Evolutionary conservation across 1,140 invertebrate genomes (phyloP).

Genomic region (Drosophila subobscura): DNA sequence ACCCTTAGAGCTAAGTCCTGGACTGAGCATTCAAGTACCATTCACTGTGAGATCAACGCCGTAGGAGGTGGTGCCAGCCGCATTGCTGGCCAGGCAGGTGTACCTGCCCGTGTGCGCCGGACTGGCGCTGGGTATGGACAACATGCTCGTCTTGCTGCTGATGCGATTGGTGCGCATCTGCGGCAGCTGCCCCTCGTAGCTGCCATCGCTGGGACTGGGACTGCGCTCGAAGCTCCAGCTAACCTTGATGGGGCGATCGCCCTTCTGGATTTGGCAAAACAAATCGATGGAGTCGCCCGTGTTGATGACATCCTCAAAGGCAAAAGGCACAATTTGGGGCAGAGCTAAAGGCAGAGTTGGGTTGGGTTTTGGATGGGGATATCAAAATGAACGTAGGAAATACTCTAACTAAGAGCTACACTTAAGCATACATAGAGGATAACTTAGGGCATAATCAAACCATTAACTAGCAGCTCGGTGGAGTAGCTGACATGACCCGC

Average conservation of each 20-base stretch:
- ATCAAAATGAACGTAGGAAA: conserved; percentile 21
- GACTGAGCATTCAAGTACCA: conserved; percentile 71
- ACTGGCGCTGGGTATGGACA: conserved; percentile 85
- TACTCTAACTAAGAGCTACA: not conserved
- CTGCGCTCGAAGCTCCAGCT: conserved; percentile 86
- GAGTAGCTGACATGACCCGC: conserved; percentile 89
- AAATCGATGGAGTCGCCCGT: conserved; percentile 86
- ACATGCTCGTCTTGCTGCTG: conserved; percentile 88
- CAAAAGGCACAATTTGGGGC: conserved; percentile 89
- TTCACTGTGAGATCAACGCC: conserved; percentile 85
- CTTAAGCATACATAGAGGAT: conserved; percentile 4
- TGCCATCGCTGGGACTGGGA: conserved; percentile 72
- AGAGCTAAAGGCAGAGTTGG: conserved; percentile 84
- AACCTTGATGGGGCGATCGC: conserved; percentile 91
- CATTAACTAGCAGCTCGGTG: conserved; percentile 84
- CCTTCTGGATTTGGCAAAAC: conserved; percentile 90
- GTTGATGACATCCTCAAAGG: conserved; percentile 88
- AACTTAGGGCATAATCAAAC: conserved; percentile 16
- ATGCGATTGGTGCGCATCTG: conserved; percentile 85
- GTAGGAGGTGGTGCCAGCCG: conserved; percentile 88
- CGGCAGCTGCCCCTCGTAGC: conserved; percentile 54
- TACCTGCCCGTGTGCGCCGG: conserved; percentile 87
- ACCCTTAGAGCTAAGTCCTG: conserved; percentile 85
- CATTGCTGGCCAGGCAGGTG: conserved; percentile 90
- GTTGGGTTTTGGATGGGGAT: conserved; percentile 12